A percentile compares a stretch with the other conserved stretches of the same genome.
Conservation (phyloP, 2,113 vertebrate species). For the Spilogale gracilis region DNA sequence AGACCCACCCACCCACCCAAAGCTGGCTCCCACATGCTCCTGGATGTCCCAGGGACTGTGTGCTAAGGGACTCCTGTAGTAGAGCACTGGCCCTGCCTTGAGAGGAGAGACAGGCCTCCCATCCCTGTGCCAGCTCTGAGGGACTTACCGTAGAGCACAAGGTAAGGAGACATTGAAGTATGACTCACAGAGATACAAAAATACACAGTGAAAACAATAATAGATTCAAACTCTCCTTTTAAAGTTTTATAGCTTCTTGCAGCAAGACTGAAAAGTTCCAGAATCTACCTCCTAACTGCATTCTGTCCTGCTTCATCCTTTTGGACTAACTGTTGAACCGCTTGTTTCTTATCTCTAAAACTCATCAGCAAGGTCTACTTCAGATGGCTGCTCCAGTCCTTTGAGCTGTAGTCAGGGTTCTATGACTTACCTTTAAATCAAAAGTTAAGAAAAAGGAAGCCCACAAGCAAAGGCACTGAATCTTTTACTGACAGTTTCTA, state of each 20-base stretch:
- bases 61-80: conserved; percentile 37
- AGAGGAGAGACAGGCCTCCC: not conserved
- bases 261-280: conserved; percentile 29
- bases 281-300: conserved; percentile 31
- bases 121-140: not conserved
- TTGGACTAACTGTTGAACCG: not conserved
- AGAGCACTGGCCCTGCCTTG: conserved; percentile 32
- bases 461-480: not conserved
- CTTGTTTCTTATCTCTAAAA: conserved; percentile 56
- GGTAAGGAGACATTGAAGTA: not conserved
- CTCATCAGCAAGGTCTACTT: conserved; percentile 6
- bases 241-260: conserved; percentile 24
- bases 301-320: conserved; percentile 21
- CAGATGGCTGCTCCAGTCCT: not conserved
- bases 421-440: conserved; percentile 7
- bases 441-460: conserved; percentile 39
- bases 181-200: not conserved
- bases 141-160: not conserved
- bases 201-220: not conserved
- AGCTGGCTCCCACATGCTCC: conserved; percentile 48
- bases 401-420: not conserved
- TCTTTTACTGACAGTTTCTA: conserved; percentile 4
- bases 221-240: not conserved
- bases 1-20: no score
- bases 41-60: not conserved